Conservation (phyloP, 2,797 vertebrate species). For the Anolis apletophallus region DNA sequence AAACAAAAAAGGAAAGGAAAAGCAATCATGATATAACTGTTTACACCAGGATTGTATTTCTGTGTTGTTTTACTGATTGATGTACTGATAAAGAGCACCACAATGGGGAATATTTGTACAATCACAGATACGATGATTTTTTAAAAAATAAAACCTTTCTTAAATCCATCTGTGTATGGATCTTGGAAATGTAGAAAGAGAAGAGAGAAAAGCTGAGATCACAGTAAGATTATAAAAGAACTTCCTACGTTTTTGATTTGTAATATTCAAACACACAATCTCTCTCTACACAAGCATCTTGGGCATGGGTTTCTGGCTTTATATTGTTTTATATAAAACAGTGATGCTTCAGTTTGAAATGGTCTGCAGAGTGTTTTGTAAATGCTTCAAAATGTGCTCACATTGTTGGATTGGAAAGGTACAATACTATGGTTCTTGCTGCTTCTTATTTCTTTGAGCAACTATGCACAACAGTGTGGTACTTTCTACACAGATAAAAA, state of each 20-base stretch:
- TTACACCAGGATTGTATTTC: no score
- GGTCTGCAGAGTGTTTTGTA: background rate
- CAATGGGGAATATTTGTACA: no score
- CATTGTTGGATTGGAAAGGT: background rate
- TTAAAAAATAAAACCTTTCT: no score
- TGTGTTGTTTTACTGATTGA: no score
- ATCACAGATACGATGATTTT: no score
- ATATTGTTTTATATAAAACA: background rate
- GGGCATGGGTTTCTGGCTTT: background rate
- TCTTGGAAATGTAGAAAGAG: no score
- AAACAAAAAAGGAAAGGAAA: no score
- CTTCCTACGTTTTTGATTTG: slow-evolving; percentile 58
- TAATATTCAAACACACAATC: slow-evolving; percentile 48
- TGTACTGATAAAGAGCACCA: no score
- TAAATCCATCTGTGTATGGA: no score
- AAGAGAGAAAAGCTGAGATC: no score
- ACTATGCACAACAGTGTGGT: background rate
- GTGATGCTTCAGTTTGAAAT: background rate
- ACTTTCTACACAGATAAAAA: no score
- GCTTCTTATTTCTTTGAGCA: background rate
- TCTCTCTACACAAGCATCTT: background rate
- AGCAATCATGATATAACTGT: no score
- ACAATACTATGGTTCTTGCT: background rate
- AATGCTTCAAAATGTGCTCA: background rate
- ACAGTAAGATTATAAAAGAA: slow-evolving; percentile 71